phyloP scores from a whole-genome alignment of 2,797 vertebrate species.

The Saxicola maurus region DNA sequence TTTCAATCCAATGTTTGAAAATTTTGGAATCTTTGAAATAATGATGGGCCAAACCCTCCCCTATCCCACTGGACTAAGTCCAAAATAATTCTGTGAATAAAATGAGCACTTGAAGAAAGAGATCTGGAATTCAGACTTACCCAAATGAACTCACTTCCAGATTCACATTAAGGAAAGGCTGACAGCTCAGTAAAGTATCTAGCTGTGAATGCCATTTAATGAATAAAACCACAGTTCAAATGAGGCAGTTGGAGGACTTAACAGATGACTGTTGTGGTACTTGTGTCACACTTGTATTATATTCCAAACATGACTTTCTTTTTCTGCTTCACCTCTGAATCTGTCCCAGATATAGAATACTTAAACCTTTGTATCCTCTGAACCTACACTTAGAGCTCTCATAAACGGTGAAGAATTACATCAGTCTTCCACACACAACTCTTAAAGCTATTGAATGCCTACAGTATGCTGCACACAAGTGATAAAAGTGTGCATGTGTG shows the following conservation, averaged over 20 bases:
- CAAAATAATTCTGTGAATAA: neutral
- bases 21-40: neutral
- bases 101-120: neutral
- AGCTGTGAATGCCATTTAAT: neutral
- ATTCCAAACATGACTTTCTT: neutral
- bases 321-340: neutral
- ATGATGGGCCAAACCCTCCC: neutral
- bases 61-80: neutral
- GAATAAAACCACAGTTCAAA: neutral
- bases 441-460: conserved; percentile 45
- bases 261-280: neutral
- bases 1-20: neutral
- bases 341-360: conserved; percentile 26
- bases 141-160: neutral
- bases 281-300: neutral
- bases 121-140: neutral
- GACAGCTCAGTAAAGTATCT: neutral
- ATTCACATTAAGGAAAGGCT: neutral
- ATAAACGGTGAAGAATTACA: conserved; percentile 56
- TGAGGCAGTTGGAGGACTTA: neutral
- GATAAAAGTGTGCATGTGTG: conserved; percentile 59
- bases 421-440: conserved; percentile 40
- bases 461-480: conserved; percentile 36
- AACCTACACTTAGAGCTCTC: conserved; percentile 24
- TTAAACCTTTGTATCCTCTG: conserved; percentile 45